Conservation (phyloP, 2,797 vertebrate species). For the Enteromius fasciolatus region DNA sequence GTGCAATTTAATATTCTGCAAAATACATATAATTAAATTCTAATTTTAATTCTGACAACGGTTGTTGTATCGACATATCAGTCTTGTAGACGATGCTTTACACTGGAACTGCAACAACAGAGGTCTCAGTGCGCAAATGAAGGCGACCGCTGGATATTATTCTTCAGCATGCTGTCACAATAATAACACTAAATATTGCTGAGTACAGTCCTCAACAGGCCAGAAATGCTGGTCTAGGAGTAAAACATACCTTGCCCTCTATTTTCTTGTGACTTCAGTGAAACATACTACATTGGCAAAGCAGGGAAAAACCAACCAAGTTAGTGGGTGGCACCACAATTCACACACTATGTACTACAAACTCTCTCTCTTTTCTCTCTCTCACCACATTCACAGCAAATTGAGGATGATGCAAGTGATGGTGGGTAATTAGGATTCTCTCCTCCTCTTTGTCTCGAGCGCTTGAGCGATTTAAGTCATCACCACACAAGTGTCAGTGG, state of each 20-base stretch:
- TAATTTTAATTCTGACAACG: not conserved
- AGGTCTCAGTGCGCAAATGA: constrained; percentile 44
- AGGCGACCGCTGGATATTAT: constrained; percentile 55
- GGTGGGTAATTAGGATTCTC: constrained; percentile 59
- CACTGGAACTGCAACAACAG: constrained; percentile 37
- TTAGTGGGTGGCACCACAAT: constrained; percentile 33
- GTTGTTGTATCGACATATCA: not conserved
- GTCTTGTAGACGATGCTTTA: not conserved
- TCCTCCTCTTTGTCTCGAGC: constrained; percentile 54
- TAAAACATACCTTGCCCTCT: constrained; percentile 73
- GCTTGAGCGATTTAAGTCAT: constrained; percentile 53
- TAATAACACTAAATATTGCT: constrained; percentile 61
- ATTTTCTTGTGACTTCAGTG: constrained; percentile 78
- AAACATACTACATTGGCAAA: constrained; percentile 78
- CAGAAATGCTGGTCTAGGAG: constrained; percentile 76
- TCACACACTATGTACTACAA: constrained; percentile 23
- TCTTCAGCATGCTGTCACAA: constrained; percentile 55
- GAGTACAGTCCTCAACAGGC: constrained; percentile 59
- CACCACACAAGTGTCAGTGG: constrained; percentile 45
- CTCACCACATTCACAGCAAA: constrained; percentile 48
- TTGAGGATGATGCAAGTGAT: constrained; percentile 52
- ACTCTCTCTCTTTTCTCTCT: constrained; percentile 36
- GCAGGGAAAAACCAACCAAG: constrained; percentile 63
- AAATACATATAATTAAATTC: not conserved
- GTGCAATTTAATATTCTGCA: not conserved